Conservation (phyloP, 2,888 invertebrate species). For the Zaprionus lineosus region DNA sequence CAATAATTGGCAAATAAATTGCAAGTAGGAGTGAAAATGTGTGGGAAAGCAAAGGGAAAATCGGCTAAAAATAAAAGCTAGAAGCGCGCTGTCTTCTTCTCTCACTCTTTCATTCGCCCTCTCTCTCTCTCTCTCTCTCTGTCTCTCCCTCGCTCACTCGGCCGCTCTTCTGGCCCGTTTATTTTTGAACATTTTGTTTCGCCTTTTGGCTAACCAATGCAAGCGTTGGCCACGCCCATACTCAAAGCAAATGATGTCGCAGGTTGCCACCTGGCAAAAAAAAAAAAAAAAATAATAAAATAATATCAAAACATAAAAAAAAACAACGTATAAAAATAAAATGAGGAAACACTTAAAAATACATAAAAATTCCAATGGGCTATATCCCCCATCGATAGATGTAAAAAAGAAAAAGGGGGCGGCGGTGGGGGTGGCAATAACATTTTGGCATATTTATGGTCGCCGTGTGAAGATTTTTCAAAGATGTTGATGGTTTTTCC, state of each 20-base stretch:
- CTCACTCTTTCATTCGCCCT: not conserved
- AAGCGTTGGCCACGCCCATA: constrained; percentile 57
- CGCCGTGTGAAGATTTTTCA: constrained; percentile 39
- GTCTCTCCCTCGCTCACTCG: not conserved
- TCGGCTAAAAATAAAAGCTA: constrained; percentile 56
- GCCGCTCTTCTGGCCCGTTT: constrained; percentile 17
- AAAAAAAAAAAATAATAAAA: constrained; percentile 1
- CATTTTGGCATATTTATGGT: constrained; percentile 43
- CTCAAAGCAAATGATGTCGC: constrained; percentile 38
- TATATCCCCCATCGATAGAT: too few species aligned
- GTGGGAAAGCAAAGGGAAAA: constrained; percentile 31
- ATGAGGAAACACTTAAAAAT: constrained; percentile 68
- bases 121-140: not conserved
- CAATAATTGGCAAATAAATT: constrained; percentile 77
- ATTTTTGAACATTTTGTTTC: constrained; percentile 37
- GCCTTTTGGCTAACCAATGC: constrained; percentile 52
- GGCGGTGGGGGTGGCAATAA: constrained; percentile 3
- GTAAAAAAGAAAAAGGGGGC: too few species aligned
- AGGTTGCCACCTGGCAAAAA: constrained; percentile 53
- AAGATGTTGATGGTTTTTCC: constrained; percentile 39
- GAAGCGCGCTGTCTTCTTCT: constrained; percentile 12
- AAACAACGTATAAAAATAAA: not conserved
- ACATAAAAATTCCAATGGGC: constrained; percentile 71
- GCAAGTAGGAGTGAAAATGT: too few species aligned
- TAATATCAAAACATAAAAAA: not conserved